Evolutionary conservation across 2,888 invertebrate genomes (phyloP), one percentile per base, ranked within the genome.

Genomic region (Laspeyria flexula): DNA sequence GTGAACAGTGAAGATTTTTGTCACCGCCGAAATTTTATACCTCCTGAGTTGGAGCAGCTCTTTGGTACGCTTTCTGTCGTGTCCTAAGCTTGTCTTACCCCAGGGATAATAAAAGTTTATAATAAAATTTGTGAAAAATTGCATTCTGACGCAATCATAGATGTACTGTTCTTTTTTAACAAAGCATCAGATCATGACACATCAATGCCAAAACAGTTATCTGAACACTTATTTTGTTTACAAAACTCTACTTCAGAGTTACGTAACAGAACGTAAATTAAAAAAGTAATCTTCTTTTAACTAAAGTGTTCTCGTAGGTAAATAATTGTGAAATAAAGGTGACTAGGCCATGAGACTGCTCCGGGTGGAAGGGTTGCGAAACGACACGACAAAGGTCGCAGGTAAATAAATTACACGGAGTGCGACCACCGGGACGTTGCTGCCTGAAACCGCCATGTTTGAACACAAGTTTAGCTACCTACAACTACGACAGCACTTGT

Each of bases 331-430:
- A 53, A 58, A 60, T 63, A 55, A 62, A 64, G 57, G 64, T 59
- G 48, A 51, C 44, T 53, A 51, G 47, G 49, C 43, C 49, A 40
- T 51, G 53, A 46, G 11, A 47, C 38, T 31, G 18, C 27, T 23
- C 34, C 38, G 30, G 23, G 30, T 30, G 40, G 44, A 50, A 55
- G 46, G 55, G 44, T 57, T 55, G 25, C 47, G 58, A 48, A 48
- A 46, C 39, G 37, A 43, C 43, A 23, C 43, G 62, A 71, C 65
- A 60, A 56, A 71, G 67, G 74, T 61, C 57, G 56, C 43, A 49
- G 34, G 63, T 64, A 71, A 70, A 74, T 72, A 73, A 69, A 72
- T 74, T 63, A 63, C 61, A 35, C 40, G 21, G 16, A 37, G 39
- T 12, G 29, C 31, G 30, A 33, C 55, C 43, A 48, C 49, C 35